Percentiles rank a stretch among this genome's conserved stretches.
Evolutionary conservation across 2,888 invertebrate genomes (phyloP).

Genomic region (Meghimatium bilineatum): DNA sequence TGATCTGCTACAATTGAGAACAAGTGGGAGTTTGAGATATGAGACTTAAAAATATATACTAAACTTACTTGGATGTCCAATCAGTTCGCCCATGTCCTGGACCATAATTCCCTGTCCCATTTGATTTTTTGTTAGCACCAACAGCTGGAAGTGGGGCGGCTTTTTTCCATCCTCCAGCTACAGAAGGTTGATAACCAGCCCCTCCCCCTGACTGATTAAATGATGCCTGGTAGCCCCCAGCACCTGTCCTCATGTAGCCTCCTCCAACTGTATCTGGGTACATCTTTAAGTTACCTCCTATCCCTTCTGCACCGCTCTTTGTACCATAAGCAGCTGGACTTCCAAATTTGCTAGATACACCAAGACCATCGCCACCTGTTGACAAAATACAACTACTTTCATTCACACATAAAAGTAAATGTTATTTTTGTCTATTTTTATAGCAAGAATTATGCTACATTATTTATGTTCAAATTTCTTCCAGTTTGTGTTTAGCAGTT

Average conservation of each 20-base stretch:
- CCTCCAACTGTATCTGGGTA: constrained; percentile 13
- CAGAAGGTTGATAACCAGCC: constrained; percentile 31
- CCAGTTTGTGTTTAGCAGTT: too few relatives aligned
- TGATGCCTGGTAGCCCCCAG: constrained; percentile 39
- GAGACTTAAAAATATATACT: neutral
- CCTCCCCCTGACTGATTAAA: constrained; percentile 30
- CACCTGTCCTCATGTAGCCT: constrained; percentile 10
- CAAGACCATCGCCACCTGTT: constrained; percentile 18
- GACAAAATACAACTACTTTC: neutral
- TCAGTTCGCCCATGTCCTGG: constrained; percentile 81
- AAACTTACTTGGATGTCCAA: constrained; percentile 88
- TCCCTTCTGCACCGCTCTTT: constrained; percentile 15
- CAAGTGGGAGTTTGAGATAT: too few relatives aligned
- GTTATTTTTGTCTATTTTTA: too few relatives aligned
- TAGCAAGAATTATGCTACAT: too few relatives aligned
- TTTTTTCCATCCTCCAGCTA: constrained; percentile 65
- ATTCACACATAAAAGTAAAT: too few relatives aligned
- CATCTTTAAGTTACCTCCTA: neutral
- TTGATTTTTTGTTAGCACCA: constrained; percentile 71
- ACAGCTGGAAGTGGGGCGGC: constrained; percentile 68
- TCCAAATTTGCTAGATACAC: constrained; percentile 17
- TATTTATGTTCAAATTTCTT: too few relatives aligned
- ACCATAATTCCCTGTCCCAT: constrained; percentile 76
- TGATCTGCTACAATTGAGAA: too few relatives aligned
- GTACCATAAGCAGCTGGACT: neutral